These are phyloP conservation scores for Galeopsomyia nigrocyanea DNA, from an alignment of 2,888 invertebrate species.

Conservation along the genomic window DNA sequence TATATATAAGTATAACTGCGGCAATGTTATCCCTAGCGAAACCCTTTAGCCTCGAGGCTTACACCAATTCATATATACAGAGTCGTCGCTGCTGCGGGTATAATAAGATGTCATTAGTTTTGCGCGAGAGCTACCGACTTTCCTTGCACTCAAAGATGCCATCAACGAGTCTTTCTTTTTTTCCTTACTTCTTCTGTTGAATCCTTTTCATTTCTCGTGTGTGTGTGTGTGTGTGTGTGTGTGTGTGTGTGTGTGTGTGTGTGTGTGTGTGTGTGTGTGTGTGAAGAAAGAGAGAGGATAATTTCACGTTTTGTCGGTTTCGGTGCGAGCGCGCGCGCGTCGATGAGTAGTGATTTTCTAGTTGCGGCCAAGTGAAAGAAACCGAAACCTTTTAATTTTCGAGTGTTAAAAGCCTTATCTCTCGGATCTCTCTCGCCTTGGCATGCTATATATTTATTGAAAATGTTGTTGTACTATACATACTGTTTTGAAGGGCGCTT, in stretches of 20 bases:
- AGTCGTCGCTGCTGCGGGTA: slow-evolving; percentile 47
- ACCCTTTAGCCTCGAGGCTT: no score
- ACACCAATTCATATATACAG: slow-evolving; percentile 9
- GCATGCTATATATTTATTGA: slow-evolving; percentile 30
- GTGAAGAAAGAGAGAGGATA: slow-evolving; percentile 29
- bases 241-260: no score
- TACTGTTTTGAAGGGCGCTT: no score
- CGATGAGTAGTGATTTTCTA: slow-evolving; percentile 41
- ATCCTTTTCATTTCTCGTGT: slow-evolving; percentile 11
- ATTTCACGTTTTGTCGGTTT: slow-evolving; percentile 43
- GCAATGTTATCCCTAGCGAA: no score
- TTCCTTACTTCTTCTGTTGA: slow-evolving; percentile 13
- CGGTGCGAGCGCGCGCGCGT: slow-evolving; percentile 4
- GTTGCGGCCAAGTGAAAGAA: slow-evolving; percentile 22
- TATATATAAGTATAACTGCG: no score
- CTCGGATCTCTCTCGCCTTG: slow-evolving; percentile 10
- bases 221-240: slow-evolving; percentile 36
- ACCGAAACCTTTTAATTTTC: slow-evolving; percentile 39
- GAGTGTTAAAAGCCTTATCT: slow-evolving; percentile 36
- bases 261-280: no score
- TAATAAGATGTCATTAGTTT: slow-evolving; percentile 64
- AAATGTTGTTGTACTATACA: slow-evolving; percentile 24
- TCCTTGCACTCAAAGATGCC: slow-evolving; percentile 46
- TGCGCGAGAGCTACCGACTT: slow-evolving; percentile 52
- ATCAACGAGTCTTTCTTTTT: slow-evolving; percentile 28